phyloP scores from a whole-genome alignment of 2,888 invertebrate genomes.

The Drosophila nr. perissopoda region DNA sequence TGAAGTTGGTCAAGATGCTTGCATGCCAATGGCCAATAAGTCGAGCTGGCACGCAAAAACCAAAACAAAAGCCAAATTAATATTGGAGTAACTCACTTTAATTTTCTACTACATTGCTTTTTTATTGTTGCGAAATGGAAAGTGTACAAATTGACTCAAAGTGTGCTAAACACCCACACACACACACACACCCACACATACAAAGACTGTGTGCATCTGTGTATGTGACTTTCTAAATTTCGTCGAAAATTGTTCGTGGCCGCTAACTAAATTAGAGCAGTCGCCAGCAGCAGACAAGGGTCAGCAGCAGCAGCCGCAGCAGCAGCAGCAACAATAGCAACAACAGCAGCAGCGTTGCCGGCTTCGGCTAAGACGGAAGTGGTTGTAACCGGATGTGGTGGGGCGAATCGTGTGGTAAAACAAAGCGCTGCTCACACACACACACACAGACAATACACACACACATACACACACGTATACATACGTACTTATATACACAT shows the following conservation, averaged over 20 bases:
- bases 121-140: constrained; percentile 57
- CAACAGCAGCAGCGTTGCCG: constrained; percentile 13
- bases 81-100: constrained; percentile 38
- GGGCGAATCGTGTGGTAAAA: constrained; percentile 21
- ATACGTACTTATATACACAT: background rate
- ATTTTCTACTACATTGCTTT: constrained; percentile 27
- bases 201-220: constrained; percentile 26
- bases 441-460: constrained; percentile 32
- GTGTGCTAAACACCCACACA: constrained; percentile 13
- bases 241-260: constrained; percentile 47
- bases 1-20: constrained; percentile 74
- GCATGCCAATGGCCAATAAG: constrained; percentile 80
- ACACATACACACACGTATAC: constrained; percentile 2
- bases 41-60: constrained; percentile 66
- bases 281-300: constrained; percentile 54
- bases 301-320: constrained; percentile 52
- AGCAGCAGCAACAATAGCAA: constrained; percentile 44
- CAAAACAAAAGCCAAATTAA: constrained; percentile 54
- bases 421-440: constrained; percentile 28
- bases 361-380: constrained; percentile 49
- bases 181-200: background rate
- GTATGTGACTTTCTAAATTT: constrained; percentile 47
- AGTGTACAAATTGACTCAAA: constrained; percentile 49
- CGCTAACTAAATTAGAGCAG: constrained; percentile 68
- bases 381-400: constrained; percentile 62